Percentiles rank a stretch among this genome's conserved stretches.
phyloP scores from a whole-genome alignment of 1,140 invertebrate genomes.

The Asobara japonica region DNA sequence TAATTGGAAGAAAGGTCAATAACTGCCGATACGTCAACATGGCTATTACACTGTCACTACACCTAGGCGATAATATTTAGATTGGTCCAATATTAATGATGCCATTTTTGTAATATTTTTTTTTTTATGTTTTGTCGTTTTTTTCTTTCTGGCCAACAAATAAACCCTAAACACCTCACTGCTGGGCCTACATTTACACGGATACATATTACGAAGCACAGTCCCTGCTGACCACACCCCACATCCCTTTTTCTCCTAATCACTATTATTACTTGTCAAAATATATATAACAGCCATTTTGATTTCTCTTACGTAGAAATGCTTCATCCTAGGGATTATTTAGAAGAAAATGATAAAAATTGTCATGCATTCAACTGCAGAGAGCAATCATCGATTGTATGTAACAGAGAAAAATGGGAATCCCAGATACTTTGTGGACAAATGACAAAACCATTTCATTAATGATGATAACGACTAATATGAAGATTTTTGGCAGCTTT shows the following conservation, averaged over 20 bases:
- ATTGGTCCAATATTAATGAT: conserved; percentile 61
- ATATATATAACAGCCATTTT: conserved; percentile 30
- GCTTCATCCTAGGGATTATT: conserved; percentile 5
- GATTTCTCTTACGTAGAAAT: neutral
- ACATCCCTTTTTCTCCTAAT: neutral
- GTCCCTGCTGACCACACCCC: neutral
- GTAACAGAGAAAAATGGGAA: neutral
- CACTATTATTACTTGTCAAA: conserved; percentile 15
- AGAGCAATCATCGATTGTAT: neutral
- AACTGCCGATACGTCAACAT: conserved; percentile 21
- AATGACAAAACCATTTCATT: neutral
- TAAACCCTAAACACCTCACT: neutral
- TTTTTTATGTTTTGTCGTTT: neutral
- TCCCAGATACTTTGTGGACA: neutral
- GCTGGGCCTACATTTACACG: conserved; percentile 6
- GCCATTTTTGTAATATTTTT: conserved; percentile 32
- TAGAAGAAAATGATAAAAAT: neutral
- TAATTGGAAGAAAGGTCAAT: conserved; percentile 8
- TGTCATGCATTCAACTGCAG: conserved; percentile 15
- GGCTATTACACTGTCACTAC: conserved; percentile 33
- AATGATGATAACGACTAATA: neutral
- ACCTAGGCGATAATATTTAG: conserved; percentile 55
- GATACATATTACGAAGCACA: conserved; percentile 6
- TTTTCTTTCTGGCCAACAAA: conserved; percentile 13
- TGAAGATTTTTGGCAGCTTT: too few relatives aligned